Evolutionary conservation across 2,113 vertebrate species (phyloP), one percentile per base, ranked within the genome.

Genomic region (Electrona antarctica): DNA sequence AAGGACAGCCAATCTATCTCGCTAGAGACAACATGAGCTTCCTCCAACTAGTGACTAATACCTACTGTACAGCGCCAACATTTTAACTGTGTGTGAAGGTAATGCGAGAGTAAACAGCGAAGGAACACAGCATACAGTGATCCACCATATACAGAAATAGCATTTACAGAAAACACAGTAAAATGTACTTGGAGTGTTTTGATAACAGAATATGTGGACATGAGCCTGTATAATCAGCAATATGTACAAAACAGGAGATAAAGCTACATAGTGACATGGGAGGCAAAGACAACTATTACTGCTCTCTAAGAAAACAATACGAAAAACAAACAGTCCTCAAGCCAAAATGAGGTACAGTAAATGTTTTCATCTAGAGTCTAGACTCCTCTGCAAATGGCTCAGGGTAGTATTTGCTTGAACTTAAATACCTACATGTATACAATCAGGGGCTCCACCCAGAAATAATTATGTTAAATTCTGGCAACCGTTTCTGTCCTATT

Each of bases 81-180:
- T 46, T 77, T 86, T 89, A 85, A 85, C 81, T 29, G 21, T 87
- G 86, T 87, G 86, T 80, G 79, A 80, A 58, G n/a, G 64, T 73
- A 73, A 33, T 3, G 52, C 21, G 51, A 75, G 55, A 79, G 50
- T 4, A 15, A 21, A 21, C 21, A 21, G 21, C 21, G 21, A 15
- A 21, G 64, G 15, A 5, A 33, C 61, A 28, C 8, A 49, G 41
- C n/a, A 6, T 1, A 41, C 66, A 65, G 33, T 7, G 12, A 73
- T 70, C 54, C 76, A 15, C 0, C 49, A 64, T 60, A 21, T 64
- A 21, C 4, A n/a, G 65, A 56, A 15, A 28, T 6, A n/a, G 56
- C 80, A 13, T 81, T 87, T 79, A 85, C 82, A 67, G 55, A 8
- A 74, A 79, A 81, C 75, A 60, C 33, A 84, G n/a, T 54, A 2